Evolutionary conservation across 2,888 invertebrate genomes (phyloP).

Genomic region (Andrena flavipes): DNA sequence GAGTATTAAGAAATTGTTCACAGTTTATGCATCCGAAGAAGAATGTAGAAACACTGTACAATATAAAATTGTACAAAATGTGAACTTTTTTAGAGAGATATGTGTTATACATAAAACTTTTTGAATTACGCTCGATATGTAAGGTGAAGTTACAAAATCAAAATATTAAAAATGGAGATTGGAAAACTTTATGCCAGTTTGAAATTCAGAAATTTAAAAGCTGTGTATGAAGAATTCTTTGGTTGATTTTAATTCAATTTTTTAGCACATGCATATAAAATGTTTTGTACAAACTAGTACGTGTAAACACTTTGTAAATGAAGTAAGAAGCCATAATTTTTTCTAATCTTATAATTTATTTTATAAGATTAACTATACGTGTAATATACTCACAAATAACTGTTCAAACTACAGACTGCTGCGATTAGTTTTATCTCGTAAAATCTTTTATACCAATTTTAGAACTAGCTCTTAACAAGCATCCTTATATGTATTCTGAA

Average conservation of each 20-base stretch:
- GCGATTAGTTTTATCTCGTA: slow-evolving; percentile 44
- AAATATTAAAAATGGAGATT: slow-evolving; percentile 28
- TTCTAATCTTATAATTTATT: slow-evolving; percentile 52
- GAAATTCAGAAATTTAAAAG: slow-evolving; percentile 22
- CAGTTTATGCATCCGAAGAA: slow-evolving; percentile 42
- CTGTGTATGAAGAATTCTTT: slow-evolving; percentile 18
- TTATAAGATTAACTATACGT: slow-evolving; percentile 44
- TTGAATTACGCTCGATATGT: slow-evolving; percentile 25
- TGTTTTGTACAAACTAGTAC: slow-evolving; percentile 51
- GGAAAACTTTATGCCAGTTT: slow-evolving; percentile 34
- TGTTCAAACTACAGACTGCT: slow-evolving; percentile 55
- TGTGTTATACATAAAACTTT: slow-evolving; percentile 56
- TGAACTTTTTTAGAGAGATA: slow-evolving; percentile 33
- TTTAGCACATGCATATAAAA: slow-evolving; percentile 36
- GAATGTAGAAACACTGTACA: slow-evolving; percentile 40
- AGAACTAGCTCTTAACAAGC: slow-evolving; percentile 23
- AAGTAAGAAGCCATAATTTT: slow-evolving; percentile 61
- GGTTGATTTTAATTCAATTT: slow-evolving; percentile 18
- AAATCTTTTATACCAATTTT: slow-evolving; percentile 35
- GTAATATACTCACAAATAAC: slow-evolving; percentile 55
- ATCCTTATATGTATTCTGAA: slow-evolving; percentile 15
- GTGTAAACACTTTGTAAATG: slow-evolving; percentile 56
- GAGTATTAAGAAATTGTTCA: slow-evolving; percentile 58
- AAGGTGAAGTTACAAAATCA: slow-evolving; percentile 19
- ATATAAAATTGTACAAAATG: slow-evolving; percentile 69